Percentiles rank a stretch among this genome's conserved stretches.
These are phyloP conservation scores for Mormyrus hasselquistii DNA, from an alignment of 2,797 vertebrate genomes.

Conservation along the genomic window DNA sequence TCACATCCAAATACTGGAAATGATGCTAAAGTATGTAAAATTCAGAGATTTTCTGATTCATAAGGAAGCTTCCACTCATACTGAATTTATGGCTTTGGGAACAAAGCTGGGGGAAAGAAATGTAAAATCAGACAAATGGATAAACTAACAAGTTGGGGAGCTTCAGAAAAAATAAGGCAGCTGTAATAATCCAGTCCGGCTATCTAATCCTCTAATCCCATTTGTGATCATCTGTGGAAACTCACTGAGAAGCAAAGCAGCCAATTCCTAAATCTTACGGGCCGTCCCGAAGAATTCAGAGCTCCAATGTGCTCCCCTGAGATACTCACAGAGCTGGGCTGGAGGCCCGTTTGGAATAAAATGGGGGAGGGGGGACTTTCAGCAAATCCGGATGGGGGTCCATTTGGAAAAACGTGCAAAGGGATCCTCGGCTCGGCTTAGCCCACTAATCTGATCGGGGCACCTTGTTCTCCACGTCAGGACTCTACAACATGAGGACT, in stretches of 20 bases:
- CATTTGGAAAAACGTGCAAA: background rate
- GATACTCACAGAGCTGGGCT: slow-evolving; percentile 20
- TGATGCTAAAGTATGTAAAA: background rate
- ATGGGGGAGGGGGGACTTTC: background rate
- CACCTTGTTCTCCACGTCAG: slow-evolving; percentile 15
- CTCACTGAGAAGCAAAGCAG: slow-evolving; percentile 15
- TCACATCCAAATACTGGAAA: background rate
- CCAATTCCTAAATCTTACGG: slow-evolving; percentile 17
- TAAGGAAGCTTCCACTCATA: background rate
- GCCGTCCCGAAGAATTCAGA: slow-evolving; percentile 14
- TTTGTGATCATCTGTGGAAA: slow-evolving; percentile 22
- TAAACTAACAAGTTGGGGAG: slow-evolving; percentile 17
- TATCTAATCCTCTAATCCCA: slow-evolving; percentile 26
- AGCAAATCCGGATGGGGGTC: slow-evolving; percentile 20
- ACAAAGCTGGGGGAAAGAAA: slow-evolving; percentile 1
- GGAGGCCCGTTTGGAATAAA: slow-evolving; percentile 10
- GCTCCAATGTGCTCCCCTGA: slow-evolving; percentile 21
- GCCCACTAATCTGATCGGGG: slow-evolving; percentile 23
- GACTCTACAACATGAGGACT: background rate
- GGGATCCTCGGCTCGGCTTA: slow-evolving; percentile 17
- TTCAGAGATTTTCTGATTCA: background rate
- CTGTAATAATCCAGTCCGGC: slow-evolving; percentile 23
- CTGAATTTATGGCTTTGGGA: background rate
- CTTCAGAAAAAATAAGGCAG: slow-evolving; percentile 14
- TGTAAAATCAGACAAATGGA: slow-evolving; percentile 4